A percentile compares a stretch with the other conserved stretches of the same genome.
phyloP scores from a whole-genome alignment of 35 echinoderm and acorn worm species.

The Ophiothrix spiculata region DNA sequence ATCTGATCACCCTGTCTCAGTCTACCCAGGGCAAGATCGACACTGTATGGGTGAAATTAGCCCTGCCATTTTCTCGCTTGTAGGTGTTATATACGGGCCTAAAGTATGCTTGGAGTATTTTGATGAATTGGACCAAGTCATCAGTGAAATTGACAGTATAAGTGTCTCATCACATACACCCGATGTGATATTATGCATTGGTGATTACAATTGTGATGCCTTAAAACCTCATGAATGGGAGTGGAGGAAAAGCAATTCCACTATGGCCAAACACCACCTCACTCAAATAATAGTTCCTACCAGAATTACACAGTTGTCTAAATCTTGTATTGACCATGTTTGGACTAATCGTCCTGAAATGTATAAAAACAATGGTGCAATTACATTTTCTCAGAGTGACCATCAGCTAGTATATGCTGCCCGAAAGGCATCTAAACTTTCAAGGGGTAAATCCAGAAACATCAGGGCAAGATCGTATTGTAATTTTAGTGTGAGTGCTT shows the following conservation, averaged over 20 bases:
- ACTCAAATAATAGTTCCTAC: neutral
- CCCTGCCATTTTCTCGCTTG: neutral
- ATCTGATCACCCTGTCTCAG: neutral
- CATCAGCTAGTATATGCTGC: neutral
- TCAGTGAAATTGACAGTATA: neutral
- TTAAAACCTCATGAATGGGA: neutral
- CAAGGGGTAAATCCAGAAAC: neutral
- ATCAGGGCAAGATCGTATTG: neutral
- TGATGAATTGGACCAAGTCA: neutral
- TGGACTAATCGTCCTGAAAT: neutral
- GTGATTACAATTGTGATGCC: conserved; percentile 19
- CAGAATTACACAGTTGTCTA: neutral
- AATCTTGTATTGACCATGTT: neutral
- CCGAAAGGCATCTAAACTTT: neutral
- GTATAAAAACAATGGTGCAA: neutral
- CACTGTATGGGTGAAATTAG: conserved; percentile 17
- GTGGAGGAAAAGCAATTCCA: neutral
- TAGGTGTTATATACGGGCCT: conserved; percentile 16
- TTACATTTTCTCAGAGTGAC: neutral
- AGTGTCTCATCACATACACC: neutral
- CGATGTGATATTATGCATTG: neutral
- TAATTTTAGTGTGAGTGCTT: neutral
- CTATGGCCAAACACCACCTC: neutral
- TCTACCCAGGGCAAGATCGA: neutral
- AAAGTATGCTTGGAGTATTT: neutral